Base-by-base conservation (phyloP, 2,888 invertebrate species). In the Anthophora plumipes region DNA sequence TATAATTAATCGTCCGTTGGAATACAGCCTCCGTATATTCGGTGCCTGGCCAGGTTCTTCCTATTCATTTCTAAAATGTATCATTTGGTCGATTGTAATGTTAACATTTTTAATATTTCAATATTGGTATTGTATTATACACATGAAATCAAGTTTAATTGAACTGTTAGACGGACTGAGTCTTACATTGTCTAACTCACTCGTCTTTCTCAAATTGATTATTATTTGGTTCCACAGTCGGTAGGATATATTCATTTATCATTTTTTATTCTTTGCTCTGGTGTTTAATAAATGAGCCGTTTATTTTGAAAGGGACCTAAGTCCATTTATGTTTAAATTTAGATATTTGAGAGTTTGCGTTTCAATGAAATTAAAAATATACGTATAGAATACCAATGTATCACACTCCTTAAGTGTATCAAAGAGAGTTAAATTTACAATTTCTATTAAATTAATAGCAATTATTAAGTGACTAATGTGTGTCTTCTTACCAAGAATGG, bases 1-100 rank as follows among this genome's bases (percentile, higher is more conserved):
- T n/a, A 71, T 39, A 9, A 59, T 85, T 39, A 78, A 60, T 46
- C 46, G 50, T 31, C 74, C 68, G 7, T 63, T 86, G 20, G 77
- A 82, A 64, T 59, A 79, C 39, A 66, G 72, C 43, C 75, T 86
- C 9, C 67, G 77, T 22, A 14, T 84, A 12, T 77, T 85, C 17
- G 85, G 86, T 37, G 6, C 77, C 37, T 86, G 86, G 84, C 84
- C 84, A 20, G 59, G 63, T 52, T 61, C 79, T 22, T 64, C 75
- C 1, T 74, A 25, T 22, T 39, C 11, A 55, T 67, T 71, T 43
- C 43, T 84, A 20, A 66, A 73, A 43, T 43, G 46, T 14, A 20
- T 71, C 3, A 1, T 59, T 20, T 84, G 84, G 79, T 52, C 55
- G 6, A 63, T 25, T 12, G 1, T 46, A 22, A 57, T 84, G 57